Conservation (phyloP, 2,113 vertebrate species). For the Elaphurus davidianus region DNA sequence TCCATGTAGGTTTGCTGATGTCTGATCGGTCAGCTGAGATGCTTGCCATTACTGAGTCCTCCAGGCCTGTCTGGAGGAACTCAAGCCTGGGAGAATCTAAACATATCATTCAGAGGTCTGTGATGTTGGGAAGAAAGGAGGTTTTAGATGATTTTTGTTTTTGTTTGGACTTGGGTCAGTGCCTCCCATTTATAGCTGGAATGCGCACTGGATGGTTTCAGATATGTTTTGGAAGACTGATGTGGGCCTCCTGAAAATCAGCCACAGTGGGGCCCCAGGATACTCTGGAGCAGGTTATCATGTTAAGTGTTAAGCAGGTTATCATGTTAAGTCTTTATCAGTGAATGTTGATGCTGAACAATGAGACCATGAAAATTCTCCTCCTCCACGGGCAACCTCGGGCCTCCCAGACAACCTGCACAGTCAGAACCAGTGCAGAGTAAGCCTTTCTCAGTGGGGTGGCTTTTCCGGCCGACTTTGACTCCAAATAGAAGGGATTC, state of each 20-base stretch:
- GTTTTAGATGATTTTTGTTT: slow-evolving; percentile 59
- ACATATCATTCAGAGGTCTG: slow-evolving; percentile 46
- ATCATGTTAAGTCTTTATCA: neutral
- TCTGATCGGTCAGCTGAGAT: slow-evolving; percentile 11
- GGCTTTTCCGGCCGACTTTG: neutral
- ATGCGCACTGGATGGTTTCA: slow-evolving; percentile 38
- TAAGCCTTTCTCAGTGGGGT: neutral
- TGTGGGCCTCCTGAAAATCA: neutral
- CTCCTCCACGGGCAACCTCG: neutral
- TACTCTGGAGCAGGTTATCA: neutral
- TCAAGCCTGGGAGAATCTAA: slow-evolving; percentile 33
- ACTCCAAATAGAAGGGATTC: neutral
- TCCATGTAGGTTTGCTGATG: neutral
- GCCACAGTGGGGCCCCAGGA: neutral
- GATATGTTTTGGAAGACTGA: slow-evolving; percentile 26
- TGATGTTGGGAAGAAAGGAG: slow-evolving; percentile 52
- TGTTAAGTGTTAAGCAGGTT: neutral
- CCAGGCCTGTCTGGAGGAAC: neutral
- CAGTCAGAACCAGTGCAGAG: neutral
- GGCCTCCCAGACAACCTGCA: neutral
- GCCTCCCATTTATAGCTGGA: slow-evolving; percentile 37
- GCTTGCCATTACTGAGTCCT: neutral
- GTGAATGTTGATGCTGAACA: neutral
- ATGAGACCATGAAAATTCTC: neutral
- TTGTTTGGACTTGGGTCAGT: slow-evolving; percentile 47